Base-by-base conservation (phyloP, 2,113 vertebrate species). In the Spea multiplicata region DNA sequence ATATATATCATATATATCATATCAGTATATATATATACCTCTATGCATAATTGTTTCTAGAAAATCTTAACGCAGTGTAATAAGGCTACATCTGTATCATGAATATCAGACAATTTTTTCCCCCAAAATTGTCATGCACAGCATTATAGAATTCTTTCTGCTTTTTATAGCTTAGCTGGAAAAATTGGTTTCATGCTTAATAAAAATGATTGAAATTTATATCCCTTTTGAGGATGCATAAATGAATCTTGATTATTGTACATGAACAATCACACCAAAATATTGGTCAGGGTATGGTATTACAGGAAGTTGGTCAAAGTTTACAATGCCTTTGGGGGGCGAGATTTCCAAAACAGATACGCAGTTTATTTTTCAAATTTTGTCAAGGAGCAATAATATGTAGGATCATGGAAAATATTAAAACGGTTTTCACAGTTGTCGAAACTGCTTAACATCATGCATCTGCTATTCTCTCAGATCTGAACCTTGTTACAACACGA, bases 191-290 rank as follows among this genome's bases (percentile, higher is more conserved):
- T 78, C 76, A 78, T 65, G 76, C 69, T 78, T 72, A 72, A 72
- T 78, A 78, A 72, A 78, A 45, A 16, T 47, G 64, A 69, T 65
- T 80, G 70, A 30, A 73, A 73, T 57, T 73, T 66, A 79, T 79
- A 66, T 45, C 46, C 62, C 66, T 64, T 55, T 48, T 17, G 69
- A 49, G 50, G 59, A 80, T 79, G 10, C n/a, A 57, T 66, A 72
- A 73, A 66, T 48, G 70, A 67, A 30, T 66, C 30, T 47, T 57
- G 44, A 50, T 55, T 57, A 44, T 73, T 66, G 55, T 80, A 80
- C 62, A 59, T 80, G 48, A 8, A 73, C 70, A 73, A 66, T 47
- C 73, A 66, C 69, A 66, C 47, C 61, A 67, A 71, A 66, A 65
- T 80, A 48, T 73, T 57, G 77, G 61, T 67, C 47, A n/a, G 57